These are phyloP conservation scores for Cydia pomonella DNA, from an alignment of 1,140 invertebrate genomes.

Conservation along the genomic window DNA sequence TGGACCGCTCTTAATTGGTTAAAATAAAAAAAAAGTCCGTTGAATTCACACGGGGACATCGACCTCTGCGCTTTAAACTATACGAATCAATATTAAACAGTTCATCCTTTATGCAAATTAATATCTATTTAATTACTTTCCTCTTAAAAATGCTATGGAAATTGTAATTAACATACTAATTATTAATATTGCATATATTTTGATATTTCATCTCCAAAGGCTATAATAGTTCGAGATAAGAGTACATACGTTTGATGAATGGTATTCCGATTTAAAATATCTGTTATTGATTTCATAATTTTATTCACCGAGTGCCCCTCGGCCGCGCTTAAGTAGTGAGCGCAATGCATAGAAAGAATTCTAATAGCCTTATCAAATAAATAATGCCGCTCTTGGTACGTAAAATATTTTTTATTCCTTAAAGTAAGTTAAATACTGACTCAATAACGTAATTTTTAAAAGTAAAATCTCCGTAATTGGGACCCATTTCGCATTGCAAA, in stretches of 20 bases:
- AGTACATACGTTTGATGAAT: neutral
- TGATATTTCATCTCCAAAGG: slow-evolving; percentile 23
- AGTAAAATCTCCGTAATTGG: too few species aligned
- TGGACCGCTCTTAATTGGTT: neutral
- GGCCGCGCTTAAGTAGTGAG: too few species aligned
- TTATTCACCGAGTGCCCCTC: too few species aligned
- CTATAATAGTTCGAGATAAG: slow-evolving; percentile 4
- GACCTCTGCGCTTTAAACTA: slow-evolving; percentile 51
- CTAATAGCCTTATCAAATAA: too few species aligned
- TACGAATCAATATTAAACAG: slow-evolving; percentile 44
- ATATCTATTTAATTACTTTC: slow-evolving; percentile 61
- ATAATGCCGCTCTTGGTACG: too few species aligned
- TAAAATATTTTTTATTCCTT: too few species aligned
- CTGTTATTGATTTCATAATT: too few species aligned
- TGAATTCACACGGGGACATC: slow-evolving; percentile 54
- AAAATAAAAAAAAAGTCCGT: slow-evolving; percentile 37
- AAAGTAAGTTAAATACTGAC: too few species aligned
- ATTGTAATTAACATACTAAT: slow-evolving; percentile 52
- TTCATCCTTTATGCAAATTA: slow-evolving; percentile 59
- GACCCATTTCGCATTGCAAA: too few species aligned
- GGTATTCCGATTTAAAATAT: neutral
- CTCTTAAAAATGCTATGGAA: slow-evolving; percentile 43
- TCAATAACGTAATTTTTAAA: too few species aligned
- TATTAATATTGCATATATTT: slow-evolving; percentile 39
- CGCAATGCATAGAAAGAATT: too few species aligned